Percentiles rank a stretch among this genome's conserved stretches.
Evolutionary conservation across 2,888 invertebrate species (phyloP).

Genomic region (Ennomos fuscantarius): DNA sequence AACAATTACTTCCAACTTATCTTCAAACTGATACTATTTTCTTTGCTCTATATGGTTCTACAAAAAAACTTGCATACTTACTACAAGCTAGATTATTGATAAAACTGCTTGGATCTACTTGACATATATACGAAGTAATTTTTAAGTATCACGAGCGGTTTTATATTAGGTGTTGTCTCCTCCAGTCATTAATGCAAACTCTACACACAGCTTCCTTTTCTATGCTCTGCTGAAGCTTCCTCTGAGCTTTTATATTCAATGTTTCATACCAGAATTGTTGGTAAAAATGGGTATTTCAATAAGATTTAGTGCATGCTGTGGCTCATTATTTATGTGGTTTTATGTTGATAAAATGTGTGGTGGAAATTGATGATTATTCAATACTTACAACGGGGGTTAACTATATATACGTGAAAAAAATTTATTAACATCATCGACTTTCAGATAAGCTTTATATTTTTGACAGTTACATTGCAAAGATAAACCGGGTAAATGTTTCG

Average conservation of each 20-base stretch:
- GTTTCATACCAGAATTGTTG: constrained; percentile 30
- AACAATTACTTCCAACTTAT: constrained; percentile 12
- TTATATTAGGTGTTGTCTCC: constrained; percentile 54
- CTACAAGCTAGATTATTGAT: background rate
- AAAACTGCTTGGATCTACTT: constrained; percentile 4
- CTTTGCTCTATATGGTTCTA: constrained; percentile 21
- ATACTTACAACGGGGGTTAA: background rate
- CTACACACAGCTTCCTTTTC: constrained; percentile 63
- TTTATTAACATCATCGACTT: no score
- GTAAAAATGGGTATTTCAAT: constrained; percentile 54
- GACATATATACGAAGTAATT: constrained; percentile 12
- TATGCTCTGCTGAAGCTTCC: constrained; percentile 56
- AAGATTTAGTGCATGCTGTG: constrained; percentile 52
- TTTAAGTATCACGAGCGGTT: constrained; percentile 41
- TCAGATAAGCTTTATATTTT: no score
- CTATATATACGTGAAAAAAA: background rate
- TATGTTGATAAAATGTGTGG: constrained; percentile 17
- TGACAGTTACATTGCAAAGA: no score
- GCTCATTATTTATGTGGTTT: constrained; percentile 22
- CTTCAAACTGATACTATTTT: constrained; percentile 24
- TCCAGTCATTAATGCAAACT: constrained; percentile 71
- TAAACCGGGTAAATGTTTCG: no score
- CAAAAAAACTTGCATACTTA: constrained; percentile 19
- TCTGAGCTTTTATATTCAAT: constrained; percentile 51
- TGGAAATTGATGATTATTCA: background rate